Evolutionary conservation across 2,797 vertebrate genomes (phyloP).

Genomic region (Rhynchonycteris naso): DNA sequence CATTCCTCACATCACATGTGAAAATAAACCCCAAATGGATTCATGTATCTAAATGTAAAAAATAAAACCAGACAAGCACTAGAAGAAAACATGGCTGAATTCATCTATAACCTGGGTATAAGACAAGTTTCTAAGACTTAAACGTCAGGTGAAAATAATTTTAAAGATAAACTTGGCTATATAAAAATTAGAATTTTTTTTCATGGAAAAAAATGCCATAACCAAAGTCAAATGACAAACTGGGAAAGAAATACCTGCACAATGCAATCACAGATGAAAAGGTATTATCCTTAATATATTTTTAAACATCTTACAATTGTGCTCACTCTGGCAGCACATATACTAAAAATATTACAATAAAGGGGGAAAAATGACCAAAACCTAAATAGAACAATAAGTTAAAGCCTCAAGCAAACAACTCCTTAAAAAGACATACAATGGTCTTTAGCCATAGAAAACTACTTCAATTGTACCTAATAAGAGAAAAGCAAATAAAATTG

Average conservation of each 20-base stretch:
- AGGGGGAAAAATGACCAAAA: neutral
- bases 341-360: conserved; percentile 3
- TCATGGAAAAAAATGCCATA: neutral
- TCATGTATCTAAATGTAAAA: neutral
- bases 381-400: neutral
- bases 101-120: neutral
- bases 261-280: conserved; percentile 23
- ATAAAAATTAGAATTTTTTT: neutral
- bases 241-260: neutral
- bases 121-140: neutral
- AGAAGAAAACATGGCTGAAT: neutral
- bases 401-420: neutral
- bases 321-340: too few relatives aligned
- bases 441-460: neutral
- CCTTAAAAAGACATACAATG: neutral
- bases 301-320: neutral
- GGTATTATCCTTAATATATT: neutral
- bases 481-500: conserved; percentile 55
- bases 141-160: neutral
- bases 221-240: neutral
- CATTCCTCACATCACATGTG: neutral
- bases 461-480: conserved; percentile 45
- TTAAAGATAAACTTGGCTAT: neutral
- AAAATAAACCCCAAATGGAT: conserved; percentile 16
- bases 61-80: neutral